phyloP scores from a whole-genome alignment of 2,797 vertebrate species.

The Labeo calbasu region DNA sequence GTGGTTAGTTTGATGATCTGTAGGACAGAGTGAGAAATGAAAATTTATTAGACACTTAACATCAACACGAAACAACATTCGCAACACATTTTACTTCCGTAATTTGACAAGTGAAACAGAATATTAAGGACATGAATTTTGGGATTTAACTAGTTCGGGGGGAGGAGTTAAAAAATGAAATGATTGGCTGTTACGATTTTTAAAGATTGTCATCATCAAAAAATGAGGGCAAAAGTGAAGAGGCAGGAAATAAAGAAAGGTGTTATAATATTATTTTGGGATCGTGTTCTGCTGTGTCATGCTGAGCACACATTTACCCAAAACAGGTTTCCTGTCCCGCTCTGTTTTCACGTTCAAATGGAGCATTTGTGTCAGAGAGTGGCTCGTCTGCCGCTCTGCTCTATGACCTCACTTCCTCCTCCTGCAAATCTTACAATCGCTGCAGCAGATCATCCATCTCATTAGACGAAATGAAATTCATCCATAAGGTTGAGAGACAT shows the following conservation, averaged over 20 bases:
- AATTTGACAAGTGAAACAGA: background rate
- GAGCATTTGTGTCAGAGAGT: background rate
- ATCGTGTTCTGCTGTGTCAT: conserved; percentile 8
- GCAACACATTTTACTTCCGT: background rate
- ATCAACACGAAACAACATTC: background rate
- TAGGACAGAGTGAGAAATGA: background rate
- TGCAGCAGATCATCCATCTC: conserved; percentile 19
- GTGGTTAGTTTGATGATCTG: conserved; percentile 31
- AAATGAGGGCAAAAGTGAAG: background rate
- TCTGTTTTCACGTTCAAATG: background rate
- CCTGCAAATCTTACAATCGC: background rate
- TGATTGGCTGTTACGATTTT: background rate
- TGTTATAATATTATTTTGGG: background rate
- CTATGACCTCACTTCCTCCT: conserved; percentile 27
- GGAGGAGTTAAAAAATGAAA: background rate
- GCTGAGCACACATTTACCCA: conserved; percentile 26
- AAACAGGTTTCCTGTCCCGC: conserved; percentile 32
- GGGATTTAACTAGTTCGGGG: background rate
- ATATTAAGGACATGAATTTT: background rate
- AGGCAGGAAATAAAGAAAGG: background rate
- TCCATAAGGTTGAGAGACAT: conserved; percentile 24
- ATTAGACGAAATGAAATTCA: conserved; percentile 19
- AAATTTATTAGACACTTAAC: background rate
- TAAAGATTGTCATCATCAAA: background rate
- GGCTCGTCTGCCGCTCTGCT: background rate